A percentile compares a stretch with the other conserved stretches of the same genome.
phyloP scores from a whole-genome alignment of 2,113 vertebrate species.

The Seriola rivoliana region DNA sequence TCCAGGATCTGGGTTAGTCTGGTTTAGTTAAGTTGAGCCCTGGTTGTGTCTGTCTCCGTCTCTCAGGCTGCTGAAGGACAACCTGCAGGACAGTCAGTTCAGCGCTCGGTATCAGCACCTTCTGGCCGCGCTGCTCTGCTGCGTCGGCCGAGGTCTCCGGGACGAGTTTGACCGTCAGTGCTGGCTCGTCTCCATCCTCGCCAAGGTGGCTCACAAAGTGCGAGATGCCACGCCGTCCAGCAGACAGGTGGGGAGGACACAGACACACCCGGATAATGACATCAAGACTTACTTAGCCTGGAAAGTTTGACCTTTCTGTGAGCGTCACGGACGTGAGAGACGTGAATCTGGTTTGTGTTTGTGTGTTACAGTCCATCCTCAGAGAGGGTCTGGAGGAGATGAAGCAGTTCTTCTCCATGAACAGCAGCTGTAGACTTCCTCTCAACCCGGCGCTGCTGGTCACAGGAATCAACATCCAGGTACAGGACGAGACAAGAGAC shows the following conservation, averaged over 20 bases:
- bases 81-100: constrained; percentile 97
- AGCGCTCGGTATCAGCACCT: constrained; percentile 96
- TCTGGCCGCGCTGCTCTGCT: constrained; percentile 94
- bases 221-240: constrained; percentile 88
- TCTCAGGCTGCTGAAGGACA: constrained; percentile 93
- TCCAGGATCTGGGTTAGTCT: not conserved
- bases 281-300: not conserved
- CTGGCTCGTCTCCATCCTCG: constrained; percentile 91
- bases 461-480: constrained; percentile 92
- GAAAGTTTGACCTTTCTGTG: not conserved
- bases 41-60: not conserved
- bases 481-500: constrained; percentile 64
- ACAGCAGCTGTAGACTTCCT: constrained; percentile 92
- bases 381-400: constrained; percentile 90
- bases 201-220: constrained; percentile 91
- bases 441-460: constrained; percentile 94
- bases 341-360: not conserved
- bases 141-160: constrained; percentile 90
- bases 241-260: constrained; percentile 83
- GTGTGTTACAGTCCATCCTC: constrained; percentile 84
- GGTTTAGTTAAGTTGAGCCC: not conserved
- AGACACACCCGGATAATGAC: not conserved
- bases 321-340: too few relatives aligned
- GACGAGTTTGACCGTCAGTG: constrained; percentile 96
- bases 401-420: constrained; percentile 90